phyloP scores from a whole-genome alignment of 2,113 vertebrate species.

The Mustelus asterias region DNA sequence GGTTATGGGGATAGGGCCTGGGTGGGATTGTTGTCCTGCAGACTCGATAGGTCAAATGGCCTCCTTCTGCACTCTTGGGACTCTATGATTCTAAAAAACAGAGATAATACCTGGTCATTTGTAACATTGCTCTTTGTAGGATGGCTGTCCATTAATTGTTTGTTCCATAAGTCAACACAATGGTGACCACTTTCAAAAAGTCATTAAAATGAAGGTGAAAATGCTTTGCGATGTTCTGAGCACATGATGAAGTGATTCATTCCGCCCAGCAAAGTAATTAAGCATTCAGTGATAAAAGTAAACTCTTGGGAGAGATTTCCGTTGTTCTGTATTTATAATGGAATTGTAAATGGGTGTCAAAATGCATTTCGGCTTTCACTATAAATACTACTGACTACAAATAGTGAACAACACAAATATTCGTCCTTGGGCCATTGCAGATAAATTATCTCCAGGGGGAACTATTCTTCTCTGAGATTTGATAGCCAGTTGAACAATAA shows the following conservation, averaged over 20 bases:
- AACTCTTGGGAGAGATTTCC: background rate
- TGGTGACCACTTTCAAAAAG: background rate
- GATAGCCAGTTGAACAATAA: background rate
- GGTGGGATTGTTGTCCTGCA: no score
- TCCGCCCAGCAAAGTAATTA: background rate
- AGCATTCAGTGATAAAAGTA: background rate
- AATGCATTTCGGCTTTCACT: background rate
- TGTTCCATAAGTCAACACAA: background rate
- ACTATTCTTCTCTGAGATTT: background rate
- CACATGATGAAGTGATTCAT: background rate
- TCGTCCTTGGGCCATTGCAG: background rate
- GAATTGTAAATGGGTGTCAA: background rate
- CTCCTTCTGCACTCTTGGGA: no score
- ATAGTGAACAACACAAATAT: background rate
- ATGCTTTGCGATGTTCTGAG: background rate
- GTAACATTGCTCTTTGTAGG: background rate
- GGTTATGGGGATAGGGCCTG: no score
- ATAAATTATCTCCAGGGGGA: background rate
- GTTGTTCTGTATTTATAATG: background rate
- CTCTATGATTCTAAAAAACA: no score
- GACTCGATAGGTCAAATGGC: no score
- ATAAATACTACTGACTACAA: background rate
- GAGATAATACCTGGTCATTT: background rate
- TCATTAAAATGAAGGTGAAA: background rate
- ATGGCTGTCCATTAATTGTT: background rate